Evolutionary conservation across 2,888 invertebrate genomes (phyloP), one percentile per base, ranked within the genome.

Genomic region (Macrosoma leucophasiata): DNA sequence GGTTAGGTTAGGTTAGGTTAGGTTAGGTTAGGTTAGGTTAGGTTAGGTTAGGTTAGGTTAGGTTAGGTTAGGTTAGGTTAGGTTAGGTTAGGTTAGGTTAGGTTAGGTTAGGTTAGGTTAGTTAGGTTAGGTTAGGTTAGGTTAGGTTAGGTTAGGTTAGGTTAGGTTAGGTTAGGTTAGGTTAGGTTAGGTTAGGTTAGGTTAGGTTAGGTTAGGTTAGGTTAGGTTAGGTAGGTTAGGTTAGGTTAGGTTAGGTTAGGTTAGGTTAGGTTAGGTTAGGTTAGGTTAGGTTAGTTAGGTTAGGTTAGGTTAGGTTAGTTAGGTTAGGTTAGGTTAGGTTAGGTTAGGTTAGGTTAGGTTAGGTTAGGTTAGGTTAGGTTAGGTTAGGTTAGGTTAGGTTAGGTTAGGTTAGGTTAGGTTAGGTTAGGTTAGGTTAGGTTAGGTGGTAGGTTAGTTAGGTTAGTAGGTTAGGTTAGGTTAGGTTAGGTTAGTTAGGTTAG

Each of bases 401-500:
- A n/a, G n/a, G n/a, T n/a, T n/a, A n/a, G n/a, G n/a, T n/a, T n/a
- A 36, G 36, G 36, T 36, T 36, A 36, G 38, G 39, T 34, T 37
- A 37, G 37, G 38, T 41, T 41, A 41, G 41, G 38, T 35, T 41
- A 38, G 42, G 33, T 33, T 10, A n/a, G n/a, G n/a, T n/a, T n/a
- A n/a, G n/a, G n/a, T n/a, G n/a, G n/a, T n/a, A n/a, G n/a, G n/a
- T n/a, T n/a, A n/a, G n/a, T n/a, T n/a, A n/a, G n/a, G n/a, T n/a
- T n/a, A n/a, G n/a, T n/a, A n/a, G n/a, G n/a, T 31, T 31, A 26
- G 26, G 21, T 28, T 29, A 29, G 33, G 33, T 41, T 37, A 37
- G 40, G 40, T 40, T 36, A 36, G 36, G 40, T 36, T 40, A 36
- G 37, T 43, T 43, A 43, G 43, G 43, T 42, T 42, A 35, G 42